Evolutionary conservation across 2,797 vertebrate genomes (phyloP).

Genomic region (Poeciliopsis turneri): DNA sequence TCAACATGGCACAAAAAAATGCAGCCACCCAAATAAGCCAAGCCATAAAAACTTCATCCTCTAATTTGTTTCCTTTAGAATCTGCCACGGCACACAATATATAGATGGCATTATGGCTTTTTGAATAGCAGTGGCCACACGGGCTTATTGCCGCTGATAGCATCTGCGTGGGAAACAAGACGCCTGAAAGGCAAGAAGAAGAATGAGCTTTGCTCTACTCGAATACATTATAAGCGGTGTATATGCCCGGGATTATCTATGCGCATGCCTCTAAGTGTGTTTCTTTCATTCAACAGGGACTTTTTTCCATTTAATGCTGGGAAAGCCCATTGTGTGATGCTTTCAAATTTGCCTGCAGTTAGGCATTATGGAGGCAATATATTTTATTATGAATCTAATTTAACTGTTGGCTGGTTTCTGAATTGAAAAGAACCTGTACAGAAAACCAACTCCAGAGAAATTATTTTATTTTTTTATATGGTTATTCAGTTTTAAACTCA

Average conservation of each 20-base stretch:
- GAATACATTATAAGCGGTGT: slow-evolving; percentile 43
- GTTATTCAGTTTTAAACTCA: background rate
- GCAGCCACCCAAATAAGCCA: slow-evolving; percentile 21
- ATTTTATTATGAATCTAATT: slow-evolving; percentile 8
- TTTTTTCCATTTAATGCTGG: slow-evolving; percentile 28
- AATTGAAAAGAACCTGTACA: background rate
- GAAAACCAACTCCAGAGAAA: background rate
- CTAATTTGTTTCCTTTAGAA: slow-evolving; percentile 53
- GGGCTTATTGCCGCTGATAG: slow-evolving; percentile 58
- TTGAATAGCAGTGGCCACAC: slow-evolving; percentile 55
- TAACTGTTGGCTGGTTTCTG: background rate
- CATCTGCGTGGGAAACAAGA: slow-evolving; percentile 60
- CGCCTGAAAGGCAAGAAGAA: slow-evolving; percentile 54
- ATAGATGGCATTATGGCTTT: slow-evolving; percentile 38
- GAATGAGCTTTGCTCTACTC: slow-evolving; percentile 33
- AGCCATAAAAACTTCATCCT: slow-evolving; percentile 29
- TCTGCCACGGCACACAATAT: slow-evolving; percentile 46
- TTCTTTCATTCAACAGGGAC: slow-evolving; percentile 7
- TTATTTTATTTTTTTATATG: background rate
- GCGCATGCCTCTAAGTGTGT: background rate
- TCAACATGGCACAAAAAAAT: slow-evolving; percentile 7
- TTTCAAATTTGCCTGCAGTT: slow-evolving; percentile 33
- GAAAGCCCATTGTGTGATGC: slow-evolving; percentile 47
- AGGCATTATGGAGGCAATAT: slow-evolving; percentile 11
- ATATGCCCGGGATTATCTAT: slow-evolving; percentile 4